phyloP scores from a whole-genome alignment of 2,888 invertebrate species.

The Gonocerus acuteangulatus region DNA sequence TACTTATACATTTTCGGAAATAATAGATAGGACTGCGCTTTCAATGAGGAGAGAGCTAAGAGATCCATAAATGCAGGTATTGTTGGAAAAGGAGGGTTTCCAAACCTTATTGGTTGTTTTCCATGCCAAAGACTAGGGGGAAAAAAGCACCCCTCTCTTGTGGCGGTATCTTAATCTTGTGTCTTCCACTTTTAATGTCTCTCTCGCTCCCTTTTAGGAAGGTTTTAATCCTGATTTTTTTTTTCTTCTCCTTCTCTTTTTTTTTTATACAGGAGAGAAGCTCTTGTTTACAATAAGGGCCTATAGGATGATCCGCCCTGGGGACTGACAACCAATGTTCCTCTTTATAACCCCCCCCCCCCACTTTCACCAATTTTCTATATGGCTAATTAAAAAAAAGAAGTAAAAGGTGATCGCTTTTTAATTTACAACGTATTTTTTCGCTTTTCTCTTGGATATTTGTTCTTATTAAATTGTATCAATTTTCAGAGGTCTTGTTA shows the following conservation, averaged over 20 bases:
- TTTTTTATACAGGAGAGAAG: constrained; percentile 4
- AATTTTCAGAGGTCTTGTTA: no score
- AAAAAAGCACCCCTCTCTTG: constrained; percentile 12
- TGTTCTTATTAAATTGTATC: no score
- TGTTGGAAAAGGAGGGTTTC: constrained; percentile 11
- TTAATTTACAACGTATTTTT: no score
- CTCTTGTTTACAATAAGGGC: constrained; percentile 19
- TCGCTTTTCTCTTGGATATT: no score
- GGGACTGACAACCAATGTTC: no score
- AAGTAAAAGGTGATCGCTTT: no score
- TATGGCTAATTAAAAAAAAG: no score
- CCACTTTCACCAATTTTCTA: no score
- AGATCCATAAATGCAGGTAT: constrained; percentile 19
- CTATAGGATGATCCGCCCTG: constrained; percentile 1
- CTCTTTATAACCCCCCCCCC: no score
- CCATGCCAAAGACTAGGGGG: constrained; percentile 19
- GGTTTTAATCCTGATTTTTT: constrained; percentile 24
- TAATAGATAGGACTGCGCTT: no score
- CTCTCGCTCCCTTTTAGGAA: constrained; percentile 12
- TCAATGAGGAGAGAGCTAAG: constrained; percentile 6
- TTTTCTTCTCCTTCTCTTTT: not conserved
- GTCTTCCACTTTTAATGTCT: constrained; percentile 24
- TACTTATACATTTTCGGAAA: no score
- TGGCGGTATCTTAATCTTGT: constrained; percentile 23
- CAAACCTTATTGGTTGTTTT: constrained; percentile 24